Conservation (phyloP, 2,888 invertebrate species). For the Polymixis lichenea region DNA sequence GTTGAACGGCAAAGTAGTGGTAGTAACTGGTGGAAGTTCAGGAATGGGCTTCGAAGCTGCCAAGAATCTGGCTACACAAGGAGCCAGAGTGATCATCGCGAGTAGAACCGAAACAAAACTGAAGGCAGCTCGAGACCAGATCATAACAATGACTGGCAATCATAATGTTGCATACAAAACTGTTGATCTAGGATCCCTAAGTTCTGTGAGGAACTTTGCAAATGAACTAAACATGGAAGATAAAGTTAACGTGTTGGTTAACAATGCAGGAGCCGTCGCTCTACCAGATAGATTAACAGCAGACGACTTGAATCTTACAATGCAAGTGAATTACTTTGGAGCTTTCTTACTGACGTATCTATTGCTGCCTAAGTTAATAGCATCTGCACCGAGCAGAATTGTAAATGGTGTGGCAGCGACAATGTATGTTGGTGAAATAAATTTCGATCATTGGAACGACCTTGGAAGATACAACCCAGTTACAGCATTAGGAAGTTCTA, state of each 20-base stretch:
- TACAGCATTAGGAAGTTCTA: constrained; percentile 81
- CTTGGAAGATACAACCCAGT: constrained; percentile 77
- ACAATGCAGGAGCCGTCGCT: constrained; percentile 90
- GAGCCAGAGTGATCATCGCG: constrained; percentile 88
- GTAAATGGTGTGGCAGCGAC: constrained; percentile 91
- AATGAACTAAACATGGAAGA: constrained; percentile 81
- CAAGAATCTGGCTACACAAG: constrained; percentile 84
- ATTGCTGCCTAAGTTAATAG: constrained; percentile 89
- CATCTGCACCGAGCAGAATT: constrained; percentile 91
- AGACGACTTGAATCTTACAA: constrained; percentile 92
- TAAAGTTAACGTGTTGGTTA: constrained; percentile 88
- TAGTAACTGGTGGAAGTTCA: constrained; percentile 85
- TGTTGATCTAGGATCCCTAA: constrained; percentile 85
- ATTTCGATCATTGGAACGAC: constrained; percentile 84
- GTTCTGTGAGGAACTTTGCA: constrained; percentile 90
- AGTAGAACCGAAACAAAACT: constrained; percentile 88
- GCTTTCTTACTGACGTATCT: constrained; percentile 93
- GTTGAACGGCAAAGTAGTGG: constrained; percentile 81
- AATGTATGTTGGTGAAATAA: constrained; percentile 87
- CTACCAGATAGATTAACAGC: constrained; percentile 87
- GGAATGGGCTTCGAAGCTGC: constrained; percentile 86
- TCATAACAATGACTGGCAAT: constrained; percentile 79
- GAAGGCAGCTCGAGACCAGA: constrained; percentile 77
- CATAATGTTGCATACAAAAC: constrained; percentile 75
- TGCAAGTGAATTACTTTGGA: constrained; percentile 94